phyloP scores from a whole-genome alignment of 2,113 vertebrate species.

The Sialia sialis region DNA sequence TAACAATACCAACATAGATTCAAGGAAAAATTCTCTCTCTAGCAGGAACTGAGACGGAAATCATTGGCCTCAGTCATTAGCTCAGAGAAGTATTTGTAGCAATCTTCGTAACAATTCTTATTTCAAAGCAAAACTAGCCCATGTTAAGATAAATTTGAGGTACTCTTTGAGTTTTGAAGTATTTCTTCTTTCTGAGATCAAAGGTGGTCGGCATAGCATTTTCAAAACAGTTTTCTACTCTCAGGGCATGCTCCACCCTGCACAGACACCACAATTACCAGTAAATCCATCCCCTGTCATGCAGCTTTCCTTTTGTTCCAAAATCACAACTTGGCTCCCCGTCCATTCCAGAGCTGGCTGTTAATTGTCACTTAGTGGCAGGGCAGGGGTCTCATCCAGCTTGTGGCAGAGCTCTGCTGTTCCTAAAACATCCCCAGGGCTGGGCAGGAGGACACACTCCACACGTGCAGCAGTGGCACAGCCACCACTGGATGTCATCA shows the following conservation, averaged over 20 bases:
- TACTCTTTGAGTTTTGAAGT: not conserved
- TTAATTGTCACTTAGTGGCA: not conserved
- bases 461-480: not conserved
- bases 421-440: not conserved
- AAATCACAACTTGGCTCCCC: not conserved
- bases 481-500: not conserved
- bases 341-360: not conserved
- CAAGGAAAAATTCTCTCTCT: not conserved
- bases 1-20: not conserved
- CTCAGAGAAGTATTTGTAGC: not conserved
- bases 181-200: not conserved
- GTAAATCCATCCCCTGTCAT: not conserved
- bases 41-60: not conserved
- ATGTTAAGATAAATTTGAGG: not conserved
- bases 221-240: not conserved
- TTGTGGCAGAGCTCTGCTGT: not conserved
- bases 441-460: not conserved
- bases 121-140: not conserved
- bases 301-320: not conserved
- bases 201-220: not conserved
- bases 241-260: not conserved
- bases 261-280: not conserved
- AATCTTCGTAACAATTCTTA: not conserved
- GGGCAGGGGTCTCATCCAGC: not conserved
- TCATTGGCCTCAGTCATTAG: not conserved